These are phyloP conservation scores for Anthonomus grandis DNA, from an alignment of 1,140 invertebrate genomes.

Conservation along the genomic window DNA sequence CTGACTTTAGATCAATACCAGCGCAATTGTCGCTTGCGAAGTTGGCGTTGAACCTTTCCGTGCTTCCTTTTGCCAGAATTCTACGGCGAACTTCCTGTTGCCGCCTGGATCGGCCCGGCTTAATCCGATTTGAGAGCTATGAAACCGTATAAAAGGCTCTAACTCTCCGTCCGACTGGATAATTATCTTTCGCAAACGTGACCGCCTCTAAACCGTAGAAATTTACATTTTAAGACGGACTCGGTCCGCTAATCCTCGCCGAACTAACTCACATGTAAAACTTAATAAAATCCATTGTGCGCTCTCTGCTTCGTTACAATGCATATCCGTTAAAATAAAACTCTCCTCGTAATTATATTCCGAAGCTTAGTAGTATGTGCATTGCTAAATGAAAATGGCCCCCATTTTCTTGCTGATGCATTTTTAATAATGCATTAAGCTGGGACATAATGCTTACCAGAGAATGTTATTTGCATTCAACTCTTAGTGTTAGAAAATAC, in stretches of 20 bases:
- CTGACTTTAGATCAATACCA: constrained; percentile 13
- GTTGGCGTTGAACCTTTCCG: constrained; percentile 2
- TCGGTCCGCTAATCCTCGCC: constrained; percentile 33
- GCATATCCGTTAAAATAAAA: constrained; percentile 24
- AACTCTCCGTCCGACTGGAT: constrained; percentile 38
- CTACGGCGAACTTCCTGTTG: constrained; percentile 24
- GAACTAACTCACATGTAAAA: constrained; percentile 34
- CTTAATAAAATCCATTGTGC: constrained; percentile 27
- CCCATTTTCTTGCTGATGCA: not conserved
- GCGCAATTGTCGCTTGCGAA: constrained; percentile 10
- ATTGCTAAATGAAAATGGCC: not conserved
- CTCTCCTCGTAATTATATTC: not conserved
- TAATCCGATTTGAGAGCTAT: constrained; percentile 44
- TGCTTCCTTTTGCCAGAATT: constrained; percentile 17
- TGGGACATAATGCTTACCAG: too few relatives aligned
- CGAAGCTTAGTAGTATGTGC: not conserved
- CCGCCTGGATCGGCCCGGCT: constrained; percentile 29
- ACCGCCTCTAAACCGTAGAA: constrained; percentile 34
- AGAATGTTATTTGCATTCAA: too few relatives aligned
- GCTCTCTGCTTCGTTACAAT: constrained; percentile 17
- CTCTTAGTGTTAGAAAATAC: too few relatives aligned
- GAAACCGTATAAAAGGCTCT: constrained; percentile 41
- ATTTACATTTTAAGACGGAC: constrained; percentile 43
- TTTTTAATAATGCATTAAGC: not conserved
- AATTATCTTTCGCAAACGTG: constrained; percentile 37